Evolutionary conservation across 2,888 invertebrate species (phyloP).

Genomic region (Troides oblongomaculatus): DNA sequence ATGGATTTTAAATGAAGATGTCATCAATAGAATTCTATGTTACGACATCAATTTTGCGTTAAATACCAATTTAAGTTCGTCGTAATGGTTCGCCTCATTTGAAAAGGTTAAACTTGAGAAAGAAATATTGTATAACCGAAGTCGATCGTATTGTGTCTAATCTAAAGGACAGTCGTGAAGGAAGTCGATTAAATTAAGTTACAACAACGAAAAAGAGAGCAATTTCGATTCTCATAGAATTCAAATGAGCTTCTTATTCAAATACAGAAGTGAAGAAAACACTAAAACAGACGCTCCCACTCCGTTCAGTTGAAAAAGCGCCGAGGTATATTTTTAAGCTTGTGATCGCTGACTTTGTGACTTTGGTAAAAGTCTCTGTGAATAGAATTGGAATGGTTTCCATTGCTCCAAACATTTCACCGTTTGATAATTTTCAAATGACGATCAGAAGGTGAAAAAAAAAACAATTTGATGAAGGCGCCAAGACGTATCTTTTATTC

Average conservation of each 20-base stretch:
- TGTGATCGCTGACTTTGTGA: constrained; percentile 43
- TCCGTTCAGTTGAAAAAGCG: constrained; percentile 54
- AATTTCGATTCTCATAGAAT: constrained; percentile 78
- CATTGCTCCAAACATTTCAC: constrained; percentile 30
- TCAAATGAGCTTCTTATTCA: constrained; percentile 79
- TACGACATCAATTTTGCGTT: too few relatives aligned
- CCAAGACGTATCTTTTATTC: constrained; percentile 49
- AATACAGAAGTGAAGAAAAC: constrained; percentile 64
- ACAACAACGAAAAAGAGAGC: constrained; percentile 74
- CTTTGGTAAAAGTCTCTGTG: constrained; percentile 36
- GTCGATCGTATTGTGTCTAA: constrained; percentile 47
- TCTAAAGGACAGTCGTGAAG: constrained; percentile 67
- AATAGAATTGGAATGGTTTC: constrained; percentile 36
- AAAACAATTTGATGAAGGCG: constrained; percentile 30
- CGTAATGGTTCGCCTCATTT: neutral
- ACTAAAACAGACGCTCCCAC: constrained; percentile 65
- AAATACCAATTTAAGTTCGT: constrained; percentile 5
- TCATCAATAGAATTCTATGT: too few relatives aligned
- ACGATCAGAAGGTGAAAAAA: constrained; percentile 24
- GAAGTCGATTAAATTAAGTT: constrained; percentile 77
- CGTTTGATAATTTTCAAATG: constrained; percentile 25
- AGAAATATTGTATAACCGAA: constrained; percentile 24
- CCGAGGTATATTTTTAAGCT: constrained; percentile 50
- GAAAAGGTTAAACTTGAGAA: constrained; percentile 8
- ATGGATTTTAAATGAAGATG: too few relatives aligned